Base-by-base conservation (phyloP, 2,888 invertebrate species). In the Temnothorax rugatulus region DNA sequence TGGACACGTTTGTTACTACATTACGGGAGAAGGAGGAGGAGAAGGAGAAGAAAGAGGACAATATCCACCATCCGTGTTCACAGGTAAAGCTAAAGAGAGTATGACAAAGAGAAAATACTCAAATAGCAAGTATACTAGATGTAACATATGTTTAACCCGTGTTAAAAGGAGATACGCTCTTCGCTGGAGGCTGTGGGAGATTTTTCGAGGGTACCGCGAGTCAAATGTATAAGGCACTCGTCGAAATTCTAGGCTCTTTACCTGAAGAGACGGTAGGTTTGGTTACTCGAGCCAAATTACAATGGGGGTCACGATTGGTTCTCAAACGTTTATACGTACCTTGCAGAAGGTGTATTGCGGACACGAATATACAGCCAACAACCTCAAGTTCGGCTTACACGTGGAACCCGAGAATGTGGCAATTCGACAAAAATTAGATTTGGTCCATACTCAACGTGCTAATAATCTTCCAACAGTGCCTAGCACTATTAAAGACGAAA, bases 181-280 rank as follows among this genome's bases (percentile, higher is more conserved):
- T 99, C 95, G 96, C 98, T 84, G 99, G 97, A 73, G 99, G 99
- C 0, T 99, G 99, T 95, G 99, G 99, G 0, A 96, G 98, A 92
- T 99, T 99, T 95, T 99, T 99, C 93, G 99, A 99, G 96, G 99
- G 99, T 57, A 98, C 97, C 3, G 97, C 99, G 5, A 96, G 97
- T n/a, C 97, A 99, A 95, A 99, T 99, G 99, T 97, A 98, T 93
- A 95, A 95, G 38, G 98, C 99, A 0, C 95, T 99, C 54, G 96
- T 98, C 81, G 96, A 97, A 74, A 97, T 97, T 88, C 95, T 99
- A n/a, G 97, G 97, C 18, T 94, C 93, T 5, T 95, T 99, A 38
- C 99, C 99, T 0, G 97, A 97, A 88, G 95, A 97, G 21, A 99
- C 99, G 0, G 97, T 97, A 93, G 94, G 95, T 90, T n/a, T 0